These are phyloP conservation scores for Luffia ferchaultella DNA, from an alignment of 2,888 invertebrate species.

Conservation along the genomic window DNA sequence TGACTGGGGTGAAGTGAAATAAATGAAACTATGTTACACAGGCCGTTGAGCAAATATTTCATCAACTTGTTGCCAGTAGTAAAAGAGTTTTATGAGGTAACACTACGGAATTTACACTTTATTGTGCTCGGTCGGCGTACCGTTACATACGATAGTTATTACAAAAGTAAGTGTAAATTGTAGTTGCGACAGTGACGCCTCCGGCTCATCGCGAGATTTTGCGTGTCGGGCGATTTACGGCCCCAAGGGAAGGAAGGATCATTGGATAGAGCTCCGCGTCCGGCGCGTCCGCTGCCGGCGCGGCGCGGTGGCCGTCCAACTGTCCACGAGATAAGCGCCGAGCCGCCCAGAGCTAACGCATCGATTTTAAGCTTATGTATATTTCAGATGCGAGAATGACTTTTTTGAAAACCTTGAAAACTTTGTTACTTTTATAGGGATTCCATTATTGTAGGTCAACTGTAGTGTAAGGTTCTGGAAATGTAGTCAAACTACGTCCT, in stretches of 20 bases:
- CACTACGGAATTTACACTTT: neutral
- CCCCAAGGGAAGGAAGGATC: conserved; percentile 33
- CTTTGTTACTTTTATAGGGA: too few species aligned
- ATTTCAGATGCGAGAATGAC: too few species aligned
- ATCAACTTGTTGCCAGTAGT: conserved; percentile 57
- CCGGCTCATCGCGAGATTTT: neutral
- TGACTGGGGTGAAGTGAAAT: conserved; percentile 57
- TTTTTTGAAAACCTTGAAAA: too few species aligned
- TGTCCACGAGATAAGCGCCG: neutral
- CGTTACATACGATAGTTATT: neutral
- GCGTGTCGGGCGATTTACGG: conserved; percentile 40
- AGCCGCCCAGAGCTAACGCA: neutral
- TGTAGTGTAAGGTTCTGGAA: too few species aligned
- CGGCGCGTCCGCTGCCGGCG: neutral
- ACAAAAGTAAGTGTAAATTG: neutral
- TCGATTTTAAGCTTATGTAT: neutral
- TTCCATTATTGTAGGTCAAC: too few species aligned
- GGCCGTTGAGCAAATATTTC: conserved; percentile 60
- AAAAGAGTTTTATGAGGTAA: conserved; percentile 15
- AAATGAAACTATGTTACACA: conserved; percentile 61
- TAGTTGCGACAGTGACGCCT: neutral
- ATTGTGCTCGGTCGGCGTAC: neutral
- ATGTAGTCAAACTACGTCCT: too few species aligned
- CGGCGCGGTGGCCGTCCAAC: neutral
- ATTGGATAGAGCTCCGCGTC: conserved; percentile 27